Evolutionary conservation across 2,888 invertebrate genomes (phyloP).

Genomic region (Pseudoips prasinana): DNA sequence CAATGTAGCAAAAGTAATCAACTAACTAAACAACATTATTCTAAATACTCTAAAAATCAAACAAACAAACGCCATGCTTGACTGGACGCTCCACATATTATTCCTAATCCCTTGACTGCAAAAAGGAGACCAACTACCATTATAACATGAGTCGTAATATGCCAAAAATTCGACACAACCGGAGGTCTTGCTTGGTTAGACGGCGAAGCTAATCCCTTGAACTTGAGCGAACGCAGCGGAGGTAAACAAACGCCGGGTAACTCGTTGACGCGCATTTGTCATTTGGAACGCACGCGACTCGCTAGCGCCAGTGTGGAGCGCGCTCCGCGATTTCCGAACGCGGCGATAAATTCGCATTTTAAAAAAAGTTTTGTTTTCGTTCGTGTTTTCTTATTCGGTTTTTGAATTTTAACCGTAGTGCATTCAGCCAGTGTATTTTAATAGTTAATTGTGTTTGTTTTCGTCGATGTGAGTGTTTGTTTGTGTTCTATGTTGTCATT

Average conservation of each 20-base stretch:
- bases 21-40: too few relatives aligned
- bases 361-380: slow-evolving; percentile 23
- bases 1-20: too few relatives aligned
- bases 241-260: slow-evolving; percentile 66
- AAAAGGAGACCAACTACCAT: too few relatives aligned
- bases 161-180: too few relatives aligned
- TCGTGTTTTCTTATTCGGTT: slow-evolving; percentile 12
- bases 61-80: too few relatives aligned
- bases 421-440: slow-evolving; percentile 30
- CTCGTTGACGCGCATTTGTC: slow-evolving; percentile 74
- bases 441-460: slow-evolving; percentile 29
- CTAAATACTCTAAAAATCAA: too few relatives aligned
- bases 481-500: slow-evolving; percentile 27
- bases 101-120: too few relatives aligned
- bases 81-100: too few relatives aligned
- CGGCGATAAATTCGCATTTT: slow-evolving; percentile 38
- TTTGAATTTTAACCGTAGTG: slow-evolving; percentile 31
- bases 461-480: slow-evolving; percentile 34
- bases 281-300: slow-evolving; percentile 64
- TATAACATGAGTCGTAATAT: too few relatives aligned
- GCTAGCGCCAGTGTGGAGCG: slow-evolving; percentile 51
- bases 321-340: slow-evolving; percentile 50
- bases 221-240: slow-evolving; percentile 61
- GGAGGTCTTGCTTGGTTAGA: slow-evolving; percentile 25
- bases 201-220: slow-evolving; percentile 68